Evolutionary conservation across 2,113 vertebrate genomes (phyloP), one percentile per base, ranked within the genome.

Genomic region (Elaphurus davidianus): DNA sequence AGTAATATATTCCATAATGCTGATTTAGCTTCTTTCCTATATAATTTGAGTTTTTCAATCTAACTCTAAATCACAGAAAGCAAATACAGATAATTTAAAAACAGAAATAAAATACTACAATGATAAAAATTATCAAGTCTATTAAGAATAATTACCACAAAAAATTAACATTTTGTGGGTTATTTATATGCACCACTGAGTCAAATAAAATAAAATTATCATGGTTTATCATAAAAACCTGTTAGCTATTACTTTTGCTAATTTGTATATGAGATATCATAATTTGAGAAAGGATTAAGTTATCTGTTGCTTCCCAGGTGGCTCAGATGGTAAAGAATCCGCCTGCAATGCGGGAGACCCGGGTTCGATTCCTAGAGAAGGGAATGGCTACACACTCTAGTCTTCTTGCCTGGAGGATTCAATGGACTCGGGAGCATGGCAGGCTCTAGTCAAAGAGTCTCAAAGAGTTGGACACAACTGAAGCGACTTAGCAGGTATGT

Each of bases 121-220:
- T 74, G 5, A 47, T 28, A 59, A 85, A 11, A 93, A 12, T n/a
- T 74, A 28, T n/a, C 30, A 79, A 12, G 3, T 52, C 55, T 79
- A 62, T 52, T 43, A 62, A 62, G 13, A 28, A 16, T 40, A 87
- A 79, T 36, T 54, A 21, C 36, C 76, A 40, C 11, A 74, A 87
- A 87, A 33, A 86, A 50, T 5, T 36, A 64, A 54, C 27, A 43
- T 76, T 62, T 87, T 52, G 13, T 5, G 45, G 2, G 12, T 87
- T 62, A 30, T 10, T 93, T 87, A 30, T 78, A 28, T 86, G 30
- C 17, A 36, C 30, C 16, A 40, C 21, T 81, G 33, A 54, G 9
- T 60, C 27, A 87, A 40, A 60, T 50, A 33, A 83, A 57, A 74
- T 84, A 43, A 27, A 87, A 60, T 78, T 50, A 87, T 67, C 81